These are phyloP conservation scores for Eleutherodactylus coqui DNA, from an alignment of 2,797 vertebrate genomes.

Conservation along the genomic window DNA sequence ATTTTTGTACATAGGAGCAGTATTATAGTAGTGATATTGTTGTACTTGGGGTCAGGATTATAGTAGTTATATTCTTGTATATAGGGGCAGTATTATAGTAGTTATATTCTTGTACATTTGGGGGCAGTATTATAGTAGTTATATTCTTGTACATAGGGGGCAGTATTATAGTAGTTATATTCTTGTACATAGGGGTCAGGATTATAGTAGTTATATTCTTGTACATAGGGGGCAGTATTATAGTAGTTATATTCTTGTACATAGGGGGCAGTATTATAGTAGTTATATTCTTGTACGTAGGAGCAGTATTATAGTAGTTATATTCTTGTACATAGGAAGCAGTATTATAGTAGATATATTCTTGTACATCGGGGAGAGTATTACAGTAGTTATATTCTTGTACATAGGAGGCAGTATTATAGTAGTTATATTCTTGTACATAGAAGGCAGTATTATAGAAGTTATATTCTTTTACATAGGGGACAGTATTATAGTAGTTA, in stretches of 20 bases:
- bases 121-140: not conserved
- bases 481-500: conserved; percentile 5
- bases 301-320: no score
- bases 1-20: not conserved
- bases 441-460: conserved; percentile 4
- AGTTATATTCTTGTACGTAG: no score
- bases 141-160: not conserved
- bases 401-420: no score
- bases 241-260: no score
- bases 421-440: not conserved
- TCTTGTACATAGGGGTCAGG: not conserved
- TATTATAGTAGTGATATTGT: conserved; percentile 3
- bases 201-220: not conserved
- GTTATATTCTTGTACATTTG: not conserved
- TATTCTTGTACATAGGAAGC: no score
- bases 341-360: no score
- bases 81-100: not conserved
- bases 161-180: conserved; percentile 7
- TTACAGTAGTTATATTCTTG: no score
- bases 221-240: no score
- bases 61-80: conserved; percentile 1
- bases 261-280: no score
- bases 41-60: not conserved
- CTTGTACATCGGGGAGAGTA: no score
- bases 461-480: not conserved